Base-by-base conservation (phyloP, 2,888 invertebrate genomes). In the Callyntrura sp. region DNA sequence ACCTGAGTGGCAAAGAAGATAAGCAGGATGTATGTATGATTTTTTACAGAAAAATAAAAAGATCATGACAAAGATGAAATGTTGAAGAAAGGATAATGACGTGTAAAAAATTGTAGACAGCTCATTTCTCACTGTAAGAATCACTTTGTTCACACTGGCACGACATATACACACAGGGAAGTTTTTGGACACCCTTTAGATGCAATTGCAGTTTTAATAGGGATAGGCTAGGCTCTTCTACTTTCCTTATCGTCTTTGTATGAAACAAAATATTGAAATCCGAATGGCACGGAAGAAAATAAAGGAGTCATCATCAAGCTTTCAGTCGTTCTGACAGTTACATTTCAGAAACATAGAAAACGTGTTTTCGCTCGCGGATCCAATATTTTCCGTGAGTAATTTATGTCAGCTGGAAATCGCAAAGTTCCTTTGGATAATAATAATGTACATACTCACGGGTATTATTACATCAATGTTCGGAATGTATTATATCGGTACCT, bases 271-370 rank as follows among this genome's bases (percentile, higher is more conserved):
- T 25, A 4, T 55, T 23, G 25, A n/a, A 28, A 65, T 68, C 28
- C 0, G 14, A 0, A n/a, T 35, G 28, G 28, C 65, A n/a, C 28
- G 35, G 35, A 51, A 3, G 48, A 68, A 51, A 9, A 62, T n/a
- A n/a, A 57, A 68, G 17, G 20, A 84, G 35, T 12, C 70, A 70
- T 70, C 70, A 76, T n/a, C n/a, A n/a, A n/a, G n/a, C n/a, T n/a
- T n/a, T n/a, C n/a, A 70, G 20, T 14, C 1, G 17, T 20, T 48
- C 45, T 78, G 85, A 85, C 85, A 85, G 78, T 62, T 85, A 65
- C 45, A 78, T 78, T 68, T 78, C 11, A 78, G 17, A 65, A 85
- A 85, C 85, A 85, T 85, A 78, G 85, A 65, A 85, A 85, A 78
- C 85, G 85, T 85, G 85, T 78, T 78, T 62, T 17, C 70, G 48